phyloP scores from a whole-genome alignment of 1,140 invertebrate species.

The Fopius arisanus region DNA sequence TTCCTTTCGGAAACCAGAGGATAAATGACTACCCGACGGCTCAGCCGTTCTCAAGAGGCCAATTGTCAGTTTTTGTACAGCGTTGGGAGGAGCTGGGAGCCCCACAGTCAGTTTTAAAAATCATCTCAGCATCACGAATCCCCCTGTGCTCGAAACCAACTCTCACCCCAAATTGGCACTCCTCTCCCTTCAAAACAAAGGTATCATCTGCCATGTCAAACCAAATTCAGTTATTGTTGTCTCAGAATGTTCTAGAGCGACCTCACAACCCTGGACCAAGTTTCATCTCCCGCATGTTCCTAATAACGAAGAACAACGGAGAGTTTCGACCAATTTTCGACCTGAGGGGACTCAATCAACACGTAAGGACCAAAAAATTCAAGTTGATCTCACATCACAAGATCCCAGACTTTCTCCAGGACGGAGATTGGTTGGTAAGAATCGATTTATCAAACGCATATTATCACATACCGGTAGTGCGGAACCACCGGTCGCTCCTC shows the following conservation, averaged over 20 bases:
- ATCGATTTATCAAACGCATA: slow-evolving; percentile 50
- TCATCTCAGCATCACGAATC: slow-evolving; percentile 32
- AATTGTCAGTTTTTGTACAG: slow-evolving; percentile 30
- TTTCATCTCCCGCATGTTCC: slow-evolving; percentile 51
- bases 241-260: slow-evolving; percentile 34
- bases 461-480: slow-evolving; percentile 45
- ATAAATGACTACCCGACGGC: slow-evolving; percentile 28
- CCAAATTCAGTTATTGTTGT: slow-evolving; percentile 33
- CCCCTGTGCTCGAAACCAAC: slow-evolving; percentile 39
- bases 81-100: slow-evolving; percentile 32
- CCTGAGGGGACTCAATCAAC: slow-evolving; percentile 41
- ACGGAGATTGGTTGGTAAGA: slow-evolving; percentile 46
- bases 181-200: slow-evolving; percentile 34
- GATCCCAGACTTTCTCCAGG: slow-evolving; percentile 43
- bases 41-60: slow-evolving; percentile 34
- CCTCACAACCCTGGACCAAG: slow-evolving; percentile 20
- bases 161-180: slow-evolving; percentile 33
- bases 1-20: slow-evolving; percentile 23
- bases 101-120: slow-evolving; percentile 32
- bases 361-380: slow-evolving; percentile 41
- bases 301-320: slow-evolving; percentile 36
- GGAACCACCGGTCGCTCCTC: slow-evolving; percentile 42
- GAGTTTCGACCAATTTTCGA: slow-evolving; percentile 43
- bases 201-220: slow-evolving; percentile 34
- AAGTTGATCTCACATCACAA: slow-evolving; percentile 40